Evolutionary conservation across 2,797 vertebrate genomes (phyloP), one percentile per base, ranked within the genome.

Genomic region (Potorous gilbertii): DNA sequence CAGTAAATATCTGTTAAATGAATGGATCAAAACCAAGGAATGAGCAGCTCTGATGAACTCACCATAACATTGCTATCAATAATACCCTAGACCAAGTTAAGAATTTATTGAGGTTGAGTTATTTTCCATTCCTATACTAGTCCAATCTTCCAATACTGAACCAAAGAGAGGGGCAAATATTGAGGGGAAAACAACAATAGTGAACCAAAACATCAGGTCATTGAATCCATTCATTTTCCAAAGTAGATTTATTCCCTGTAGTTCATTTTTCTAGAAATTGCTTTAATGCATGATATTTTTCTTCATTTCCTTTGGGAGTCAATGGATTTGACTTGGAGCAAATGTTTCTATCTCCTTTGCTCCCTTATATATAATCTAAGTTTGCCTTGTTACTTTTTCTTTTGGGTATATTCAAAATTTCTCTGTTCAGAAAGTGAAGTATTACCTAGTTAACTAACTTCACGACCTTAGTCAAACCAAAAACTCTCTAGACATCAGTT

Each of bases 71-170:
- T 54, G n/a, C 91, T 96, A 91, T 93, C 91, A 96, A 91, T 54
- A 94, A 94, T 11, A 1, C 74, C 94, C 94, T 52, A 1, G 46
- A 40, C 92, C 50, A 91, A 66, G 90, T 91, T 29, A 89, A 59
- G 12, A 87, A 92, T 46, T 40, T 81, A 40, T n/a, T 74, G 91
- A 95, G 93, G 56, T 91, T 91, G 12, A 93, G 66, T 5, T 59
- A 56, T 59, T 94, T 96, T 91, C 95, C 16, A 54, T 92, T 93
- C 92, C 92, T 96, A 92, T 92, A 90, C 91, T 91, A 91, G 94
- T 90, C 54, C 92, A 24, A 6, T 56, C 91, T 74, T 91, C 90
- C 95, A 94, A 93, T 56, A 94, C 46, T 55, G 40, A 21, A 90
- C 74, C 74, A 31, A 59, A 91, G 92, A 93, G 92, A 94, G 59